Conservation (phyloP, 2,888 invertebrate species). For the Pterostichus niger region DNA sequence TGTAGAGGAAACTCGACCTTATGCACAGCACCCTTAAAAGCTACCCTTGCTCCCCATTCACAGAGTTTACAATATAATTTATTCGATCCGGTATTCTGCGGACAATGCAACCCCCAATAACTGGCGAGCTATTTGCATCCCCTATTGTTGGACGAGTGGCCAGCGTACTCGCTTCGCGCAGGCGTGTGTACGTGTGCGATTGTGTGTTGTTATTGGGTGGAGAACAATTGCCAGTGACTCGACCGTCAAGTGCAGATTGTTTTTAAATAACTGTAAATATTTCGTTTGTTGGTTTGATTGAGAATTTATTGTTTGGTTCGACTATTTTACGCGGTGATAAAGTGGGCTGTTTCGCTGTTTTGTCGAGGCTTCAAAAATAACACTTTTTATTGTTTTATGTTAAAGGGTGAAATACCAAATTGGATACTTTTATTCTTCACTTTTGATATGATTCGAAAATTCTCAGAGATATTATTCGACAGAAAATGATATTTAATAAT, state of each 20-base stretch:
- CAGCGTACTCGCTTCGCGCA: conserved; percentile 1
- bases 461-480: too few species aligned
- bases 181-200: background rate
- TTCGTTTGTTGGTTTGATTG: conserved; percentile 32
- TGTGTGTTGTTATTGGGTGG: conserved; percentile 48
- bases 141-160: conserved; percentile 48
- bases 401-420: background rate
- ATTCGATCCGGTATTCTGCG: conserved; percentile 76
- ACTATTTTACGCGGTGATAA: background rate
- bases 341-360: background rate
- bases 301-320: conserved; percentile 38
- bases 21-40: background rate
- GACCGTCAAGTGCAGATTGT: conserved; percentile 49
- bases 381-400: conserved; percentile 18
- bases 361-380: conserved; percentile 29
- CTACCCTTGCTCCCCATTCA: conserved; percentile 6
- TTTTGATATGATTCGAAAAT: too few species aligned
- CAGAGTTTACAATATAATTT: conserved; percentile 76
- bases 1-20: background rate
- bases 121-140: conserved; percentile 74
- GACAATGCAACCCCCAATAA: conserved; percentile 77
- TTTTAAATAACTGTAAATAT: conserved; percentile 63
- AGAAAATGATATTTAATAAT: too few species aligned
- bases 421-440: background rate
- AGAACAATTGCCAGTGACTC: conserved; percentile 53